Conservation (phyloP, 2,888 invertebrate genomes). For the Meloe dianella region DNA sequence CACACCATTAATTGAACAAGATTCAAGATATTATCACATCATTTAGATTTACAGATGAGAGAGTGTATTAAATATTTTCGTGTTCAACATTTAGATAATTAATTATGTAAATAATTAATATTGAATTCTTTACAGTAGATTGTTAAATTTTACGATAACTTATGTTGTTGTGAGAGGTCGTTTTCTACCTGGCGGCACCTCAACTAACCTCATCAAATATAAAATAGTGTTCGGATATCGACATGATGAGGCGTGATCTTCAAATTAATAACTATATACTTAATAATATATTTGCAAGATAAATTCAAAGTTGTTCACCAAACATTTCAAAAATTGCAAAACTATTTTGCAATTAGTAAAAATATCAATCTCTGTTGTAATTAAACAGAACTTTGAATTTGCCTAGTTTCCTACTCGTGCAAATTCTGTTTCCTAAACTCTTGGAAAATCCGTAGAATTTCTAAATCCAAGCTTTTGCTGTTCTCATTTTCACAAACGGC, state of each 20-base stretch:
- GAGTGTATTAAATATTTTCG: background rate
- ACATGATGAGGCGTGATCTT: background rate
- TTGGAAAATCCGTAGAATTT: background rate
- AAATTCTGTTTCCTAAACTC: background rate
- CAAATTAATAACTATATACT: constrained; percentile 1
- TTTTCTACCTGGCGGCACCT: background rate
- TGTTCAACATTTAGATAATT: background rate
- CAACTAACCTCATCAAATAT: background rate
- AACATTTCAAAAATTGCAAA: background rate
- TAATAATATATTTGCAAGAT: background rate
- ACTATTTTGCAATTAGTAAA: background rate
- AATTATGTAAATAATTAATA: background rate
- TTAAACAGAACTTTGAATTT: constrained; percentile 2
- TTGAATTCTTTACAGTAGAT: background rate
- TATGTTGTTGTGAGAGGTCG: background rate
- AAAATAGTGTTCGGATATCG: background rate
- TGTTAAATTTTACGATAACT: background rate
- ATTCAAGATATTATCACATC: constrained; percentile 1
- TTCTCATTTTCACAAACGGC: constrained; percentile 22
- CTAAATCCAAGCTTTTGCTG: constrained; percentile 25
- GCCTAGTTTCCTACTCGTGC: constrained; percentile 2
- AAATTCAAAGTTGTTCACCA: no score
- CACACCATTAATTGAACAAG: constrained; percentile 3
- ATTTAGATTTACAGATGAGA: background rate
- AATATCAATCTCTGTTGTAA: background rate